A percentile compares a stretch with the other conserved stretches of the same genome.
Conservation (phyloP, 2,888 invertebrate species). For the Thyatira batis region DNA sequence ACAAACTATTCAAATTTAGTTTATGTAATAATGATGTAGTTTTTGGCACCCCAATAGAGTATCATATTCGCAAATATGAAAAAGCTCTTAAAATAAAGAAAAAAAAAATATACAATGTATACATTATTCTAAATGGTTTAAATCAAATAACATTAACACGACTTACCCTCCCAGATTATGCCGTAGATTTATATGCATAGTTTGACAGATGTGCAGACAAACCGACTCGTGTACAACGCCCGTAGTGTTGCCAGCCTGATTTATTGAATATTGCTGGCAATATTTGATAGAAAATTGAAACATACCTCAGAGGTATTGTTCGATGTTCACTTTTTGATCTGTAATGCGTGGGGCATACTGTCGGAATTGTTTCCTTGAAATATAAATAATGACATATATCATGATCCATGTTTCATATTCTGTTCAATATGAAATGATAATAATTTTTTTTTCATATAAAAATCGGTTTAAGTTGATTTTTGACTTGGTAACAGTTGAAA, state of each 20-base stretch:
- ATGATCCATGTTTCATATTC: background rate
- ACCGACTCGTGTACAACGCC: background rate
- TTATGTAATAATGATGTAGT: too few relatives aligned
- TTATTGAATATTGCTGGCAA: background rate
- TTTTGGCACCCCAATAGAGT: too few relatives aligned
- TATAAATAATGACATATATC: background rate
- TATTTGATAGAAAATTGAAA: background rate
- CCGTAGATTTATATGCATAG: conserved; percentile 20
- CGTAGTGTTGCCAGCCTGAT: background rate
- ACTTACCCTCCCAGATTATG: conserved; percentile 7
- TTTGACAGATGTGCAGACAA: conserved; percentile 19
- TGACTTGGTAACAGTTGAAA: too few relatives aligned
- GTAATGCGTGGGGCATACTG: background rate
- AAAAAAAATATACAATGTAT: too few relatives aligned
- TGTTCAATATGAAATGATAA: background rate
- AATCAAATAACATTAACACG: conserved; percentile 6
- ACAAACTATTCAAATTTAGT: too few relatives aligned
- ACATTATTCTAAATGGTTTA: background rate
- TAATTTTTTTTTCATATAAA: background rate
- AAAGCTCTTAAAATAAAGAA: too few relatives aligned
- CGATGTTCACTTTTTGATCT: background rate
- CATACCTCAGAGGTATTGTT: background rate
- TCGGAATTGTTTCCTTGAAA: background rate
- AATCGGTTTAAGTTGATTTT: too few relatives aligned
- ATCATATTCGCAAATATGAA: too few relatives aligned